Evolutionary conservation across 2,797 vertebrate species (phyloP), one percentile per base, ranked within the genome.

Genomic region (Sebastes umbrosus): DNA sequence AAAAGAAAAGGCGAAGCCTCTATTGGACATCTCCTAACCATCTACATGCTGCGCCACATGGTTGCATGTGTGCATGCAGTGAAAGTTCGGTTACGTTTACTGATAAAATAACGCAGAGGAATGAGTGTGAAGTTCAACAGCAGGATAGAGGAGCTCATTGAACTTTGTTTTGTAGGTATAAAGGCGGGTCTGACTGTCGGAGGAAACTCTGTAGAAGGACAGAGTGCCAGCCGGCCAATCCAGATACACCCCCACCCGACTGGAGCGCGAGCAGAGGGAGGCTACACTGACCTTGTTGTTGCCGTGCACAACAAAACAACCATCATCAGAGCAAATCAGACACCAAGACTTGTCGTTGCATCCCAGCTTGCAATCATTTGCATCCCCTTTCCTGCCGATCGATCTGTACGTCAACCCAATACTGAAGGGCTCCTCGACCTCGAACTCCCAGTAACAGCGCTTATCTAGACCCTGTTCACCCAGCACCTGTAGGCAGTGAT

Each of bases 391-490:
- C 25, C 12, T 69, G 22, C 4, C 57, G 54, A 12, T 58, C 1
- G 16, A 14, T 52, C 5, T 66, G 69, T 80, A 80, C 0, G 70
- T 82, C 3, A 91, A 27, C 3, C 91, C 91, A 1, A 84, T n/a
- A 0, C 1, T 79, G 7, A 86, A 82, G 5, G 71, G 63, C 4
- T 52, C 64, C 1, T 4, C 2, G 0, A 63, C 29, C 0, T 87
- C 78, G 0, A 85, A 4, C 84, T 91, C 89, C 64, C 73, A 87
- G 92, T 92, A 92, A 65, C 43, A 75, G 67, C 88, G 74, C 8
- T 7, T 57, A 9, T 13, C 3, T 4, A 90, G 68, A 59, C 24
- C 67, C 87, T 88, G 84, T 14, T 66, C 3, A 64, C 84, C 82
- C 36, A 89, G 39, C 24, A 79, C 87, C 75, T 54, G 82, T 13